Evolutionary conservation across 2,888 invertebrate species (phyloP), one percentile per base, ranked within the genome.

Genomic region (Andrena flavipes): DNA sequence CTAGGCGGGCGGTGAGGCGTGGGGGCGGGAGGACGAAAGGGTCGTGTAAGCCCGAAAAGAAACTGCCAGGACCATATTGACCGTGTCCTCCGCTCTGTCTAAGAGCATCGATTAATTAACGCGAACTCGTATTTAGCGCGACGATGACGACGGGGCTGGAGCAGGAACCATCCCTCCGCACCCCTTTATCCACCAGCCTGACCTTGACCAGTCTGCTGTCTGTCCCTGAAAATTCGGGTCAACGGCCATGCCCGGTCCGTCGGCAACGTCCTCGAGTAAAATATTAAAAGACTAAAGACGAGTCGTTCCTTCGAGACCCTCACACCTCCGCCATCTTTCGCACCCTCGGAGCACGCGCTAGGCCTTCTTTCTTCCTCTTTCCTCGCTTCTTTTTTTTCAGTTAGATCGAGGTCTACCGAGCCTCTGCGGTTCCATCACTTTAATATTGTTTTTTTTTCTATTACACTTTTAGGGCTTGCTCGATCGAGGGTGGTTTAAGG

Each of bases 1-100:
- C 29, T 29, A 26, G 59, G 10, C 26, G 56, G 56, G 0, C 56
- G 33, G 51, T 8, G 48, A n/a, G 20, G 54, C 42, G 42, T 16
- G 63, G 59, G 59, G 70, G 56, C 8, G 59, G 60, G 72, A 67
- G 59, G 69, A 54, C 60, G 74, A 73, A 56, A 78, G 73, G 85
- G 84, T 81, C 79, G 84, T 70, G 85, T 83, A 84, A 87, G 82
- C 82, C 82, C 73, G 78, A 88, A 76, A 88, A 88, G 73, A 88
- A 87, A 87, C 86, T 89, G 85, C 80, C 87, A 88, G 88, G 88
- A 88, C 86, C 88, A 87, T 88, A 88, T 88, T 87, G 84, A 88
- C 89, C 88, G 88, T 88, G 88, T 88, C 88, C 89, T 87, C 88
- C 75, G 88, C 88, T 85, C 88, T 79, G 74, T 77, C 63, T 67